Evolutionary conservation across 2,888 invertebrate species (phyloP).

Genomic region (Hipparchia semele): DNA sequence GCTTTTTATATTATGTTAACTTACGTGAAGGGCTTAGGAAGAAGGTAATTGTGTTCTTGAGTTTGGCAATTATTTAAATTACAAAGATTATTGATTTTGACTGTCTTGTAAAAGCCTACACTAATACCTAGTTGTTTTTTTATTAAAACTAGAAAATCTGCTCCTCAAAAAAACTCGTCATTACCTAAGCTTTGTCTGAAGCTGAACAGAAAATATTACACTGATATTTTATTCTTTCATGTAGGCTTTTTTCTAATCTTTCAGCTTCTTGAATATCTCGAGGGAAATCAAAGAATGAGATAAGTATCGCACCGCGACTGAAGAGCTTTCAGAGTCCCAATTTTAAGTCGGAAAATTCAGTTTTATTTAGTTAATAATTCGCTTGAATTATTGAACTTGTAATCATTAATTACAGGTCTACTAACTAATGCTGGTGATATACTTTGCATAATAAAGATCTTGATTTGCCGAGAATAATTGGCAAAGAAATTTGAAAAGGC

Average conservation of each 20-base stretch:
- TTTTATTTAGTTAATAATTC: constrained; percentile 4
- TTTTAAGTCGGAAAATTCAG: constrained; percentile 21
- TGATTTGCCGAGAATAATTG: too few relatives aligned
- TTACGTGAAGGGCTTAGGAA: background rate
- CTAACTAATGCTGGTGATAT: background rate
- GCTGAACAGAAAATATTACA: constrained; percentile 26
- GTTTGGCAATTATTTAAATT: too few relatives aligned
- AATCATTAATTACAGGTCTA: background rate
- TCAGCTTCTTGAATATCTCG: constrained; percentile 38
- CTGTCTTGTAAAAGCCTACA: too few relatives aligned
- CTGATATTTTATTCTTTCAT: constrained; percentile 26
- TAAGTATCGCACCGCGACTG: constrained; percentile 30
- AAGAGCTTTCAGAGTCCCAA: constrained; percentile 29
- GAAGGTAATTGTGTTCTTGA: background rate
- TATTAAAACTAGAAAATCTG: background rate
- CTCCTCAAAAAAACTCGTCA: background rate
- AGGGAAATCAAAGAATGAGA: constrained; percentile 42
- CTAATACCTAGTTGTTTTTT: too few relatives aligned
- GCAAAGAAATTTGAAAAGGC: too few relatives aligned
- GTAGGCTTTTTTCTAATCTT: constrained; percentile 14
- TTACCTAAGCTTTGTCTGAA: background rate
- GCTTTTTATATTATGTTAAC: background rate
- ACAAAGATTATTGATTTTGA: too few relatives aligned
- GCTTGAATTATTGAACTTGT: constrained; percentile 22
- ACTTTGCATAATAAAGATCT: too few relatives aligned